phyloP scores from a whole-genome alignment of 2,113 vertebrate genomes.

The Poeciliopsis prolifica region DNA sequence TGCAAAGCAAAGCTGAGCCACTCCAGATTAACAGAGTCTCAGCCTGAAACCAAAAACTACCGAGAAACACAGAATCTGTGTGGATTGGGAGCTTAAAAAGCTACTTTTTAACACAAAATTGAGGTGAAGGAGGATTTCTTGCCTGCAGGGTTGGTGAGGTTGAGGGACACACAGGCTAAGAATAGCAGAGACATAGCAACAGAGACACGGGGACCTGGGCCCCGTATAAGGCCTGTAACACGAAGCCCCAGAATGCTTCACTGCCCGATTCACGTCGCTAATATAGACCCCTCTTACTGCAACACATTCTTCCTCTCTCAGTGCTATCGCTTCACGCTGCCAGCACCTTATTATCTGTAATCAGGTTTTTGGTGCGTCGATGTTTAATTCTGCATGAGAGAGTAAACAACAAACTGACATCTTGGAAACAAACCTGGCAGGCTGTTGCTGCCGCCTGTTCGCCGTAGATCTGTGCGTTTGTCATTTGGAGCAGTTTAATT shows the following conservation, averaged over 20 bases:
- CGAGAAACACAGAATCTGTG: slow-evolving; percentile 4
- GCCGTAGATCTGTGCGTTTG: neutral
- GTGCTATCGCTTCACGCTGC: slow-evolving; percentile 30
- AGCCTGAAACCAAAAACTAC: slow-evolving; percentile 7
- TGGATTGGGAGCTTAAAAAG: slow-evolving; percentile 21
- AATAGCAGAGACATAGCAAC: slow-evolving; percentile 64
- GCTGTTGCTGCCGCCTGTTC: neutral
- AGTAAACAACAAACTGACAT: slow-evolving; percentile 45
- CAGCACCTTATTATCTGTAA: slow-evolving; percentile 46
- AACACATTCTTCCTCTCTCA: slow-evolving; percentile 71
- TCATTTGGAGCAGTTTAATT: slow-evolving; percentile 15
- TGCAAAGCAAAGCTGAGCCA: slow-evolving; percentile 2
- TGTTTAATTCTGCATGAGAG: slow-evolving; percentile 23
- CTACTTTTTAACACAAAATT: slow-evolving; percentile 2
- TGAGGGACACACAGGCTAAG: slow-evolving; percentile 67
- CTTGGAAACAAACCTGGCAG: slow-evolving; percentile 10
- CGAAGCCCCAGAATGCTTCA: slow-evolving; percentile 74
- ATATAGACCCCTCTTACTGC: slow-evolving; percentile 79
- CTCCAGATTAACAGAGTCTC: neutral
- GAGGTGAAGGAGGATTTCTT: slow-evolving; percentile 39
- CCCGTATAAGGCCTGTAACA: slow-evolving; percentile 78
- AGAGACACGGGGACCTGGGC: slow-evolving; percentile 57
- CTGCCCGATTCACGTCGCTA: slow-evolving; percentile 69
- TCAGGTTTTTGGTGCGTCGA: slow-evolving; percentile 22
- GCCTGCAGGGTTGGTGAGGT: slow-evolving; percentile 66